Percentiles rank a stretch among this genome's conserved stretches.
phyloP scores from a whole-genome alignment of 92 coral and sea anemone species.

The Umimayanthus chanpuru region DNA sequence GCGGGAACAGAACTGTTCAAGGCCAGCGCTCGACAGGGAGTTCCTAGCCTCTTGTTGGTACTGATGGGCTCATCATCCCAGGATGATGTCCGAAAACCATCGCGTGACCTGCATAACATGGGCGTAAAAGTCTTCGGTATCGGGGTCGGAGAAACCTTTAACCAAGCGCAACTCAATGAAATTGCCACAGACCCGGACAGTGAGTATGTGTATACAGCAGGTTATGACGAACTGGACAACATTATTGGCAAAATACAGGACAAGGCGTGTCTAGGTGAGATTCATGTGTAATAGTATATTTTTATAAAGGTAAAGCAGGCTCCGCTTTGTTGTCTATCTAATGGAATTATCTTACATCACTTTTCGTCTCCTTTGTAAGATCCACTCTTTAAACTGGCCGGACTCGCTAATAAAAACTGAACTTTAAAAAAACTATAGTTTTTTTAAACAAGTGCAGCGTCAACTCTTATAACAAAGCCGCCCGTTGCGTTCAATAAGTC shows the following conservation, averaged over 20 bases:
- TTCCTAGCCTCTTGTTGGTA: slow-evolving; percentile 22
- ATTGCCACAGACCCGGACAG: slow-evolving; percentile 39
- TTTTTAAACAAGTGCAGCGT: too few relatives aligned
- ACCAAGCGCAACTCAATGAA: slow-evolving; percentile 31
- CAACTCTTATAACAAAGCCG: too few relatives aligned
- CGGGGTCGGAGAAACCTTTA: slow-evolving; percentile 11
- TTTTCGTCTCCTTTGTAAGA: too few relatives aligned
- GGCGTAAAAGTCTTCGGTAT: slow-evolving; percentile 36
- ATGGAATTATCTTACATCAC: too few relatives aligned
- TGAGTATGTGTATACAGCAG: slow-evolving; percentile 30
- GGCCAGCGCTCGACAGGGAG: slow-evolving; percentile 41
- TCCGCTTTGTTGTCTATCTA: not conserved
- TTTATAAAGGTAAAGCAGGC: not conserved
- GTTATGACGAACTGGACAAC: slow-evolving; percentile 9
- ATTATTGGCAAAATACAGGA: slow-evolving; percentile 1
- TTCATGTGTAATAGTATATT: not conserved
- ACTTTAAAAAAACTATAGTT: too few relatives aligned
- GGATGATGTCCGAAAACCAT: slow-evolving; percentile 33
- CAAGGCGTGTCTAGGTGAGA: slow-evolving; percentile 28
- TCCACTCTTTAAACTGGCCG: too few relatives aligned
- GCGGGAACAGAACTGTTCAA: slow-evolving; percentile 15
- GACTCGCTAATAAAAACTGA: too few relatives aligned
- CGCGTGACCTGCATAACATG: slow-evolving; percentile 38
- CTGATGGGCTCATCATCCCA: slow-evolving; percentile 33
- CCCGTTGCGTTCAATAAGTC: too few relatives aligned